Base-by-base conservation (phyloP, 2,113 vertebrate genomes). In the Salvelinus fontinalis region DNA sequence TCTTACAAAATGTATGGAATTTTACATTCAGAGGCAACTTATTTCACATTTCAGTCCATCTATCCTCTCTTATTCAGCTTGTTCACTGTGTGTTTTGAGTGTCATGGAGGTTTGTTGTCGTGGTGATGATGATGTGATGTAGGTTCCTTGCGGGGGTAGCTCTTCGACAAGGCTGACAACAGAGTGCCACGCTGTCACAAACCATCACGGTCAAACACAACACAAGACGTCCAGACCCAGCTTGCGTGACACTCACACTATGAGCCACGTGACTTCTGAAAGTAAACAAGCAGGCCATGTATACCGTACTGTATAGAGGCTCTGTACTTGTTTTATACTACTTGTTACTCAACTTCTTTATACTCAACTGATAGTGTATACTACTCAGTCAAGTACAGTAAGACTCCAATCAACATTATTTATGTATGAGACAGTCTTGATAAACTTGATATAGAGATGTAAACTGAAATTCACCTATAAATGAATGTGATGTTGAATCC, bases 181-280 rank as follows among this genome's bases (percentile, higher is more conserved):
- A 49, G 75, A 83, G 81, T 89, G 88, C 88, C 84, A 81, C 75
- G 62, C 77, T 87, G 87, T 92, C 88, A 27, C 69, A 82, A 77
- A 62, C 79, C 77, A 90, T 92, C 82, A 90, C 75, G 69, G 75
- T 92, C 87, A 87, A 88, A 71, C 70, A 44, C 70, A n/a, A 70
- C 44, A 1, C 14, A 29, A 70, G 11, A 31, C 77, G 31, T 22
- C 27, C 24, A 31, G n/a, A 51, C 22, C 31, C 71, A 64, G 64
- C 67, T 59, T 29, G 57, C 67, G 57, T 76, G 54, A 51, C 71
- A 27, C 70, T 64, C 67, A 22, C 67, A 48, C 65, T 60, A 29
- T 39, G 27, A 9, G 51, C 12, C 16, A 14, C 29, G 16, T 62
- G 79, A 80, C 81, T 77, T 86, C 75, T 81, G 81, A 86, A 88